Conservation (phyloP, 2,113 vertebrate genomes). For the Raja brachyura region DNA sequence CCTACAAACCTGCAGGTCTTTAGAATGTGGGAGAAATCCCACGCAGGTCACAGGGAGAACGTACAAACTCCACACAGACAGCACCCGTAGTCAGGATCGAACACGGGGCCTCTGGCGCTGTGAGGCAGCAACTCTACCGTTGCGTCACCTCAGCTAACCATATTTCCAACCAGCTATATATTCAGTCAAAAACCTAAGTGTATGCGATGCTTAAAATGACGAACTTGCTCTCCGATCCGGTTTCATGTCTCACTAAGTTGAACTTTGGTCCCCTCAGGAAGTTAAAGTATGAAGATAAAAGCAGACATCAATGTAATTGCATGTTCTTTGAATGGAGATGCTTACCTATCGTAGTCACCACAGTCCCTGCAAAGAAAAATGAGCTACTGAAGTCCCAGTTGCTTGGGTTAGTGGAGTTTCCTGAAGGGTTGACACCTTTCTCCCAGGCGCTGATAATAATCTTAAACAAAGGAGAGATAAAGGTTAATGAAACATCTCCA, state of each 20-base stretch:
- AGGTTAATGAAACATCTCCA: constrained; percentile 17
- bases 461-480: constrained; percentile 50
- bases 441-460: constrained; percentile 83
- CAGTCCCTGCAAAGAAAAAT: constrained; percentile 85
- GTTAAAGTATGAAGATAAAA: background rate
- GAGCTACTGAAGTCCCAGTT: constrained; percentile 93
- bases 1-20: too few relatives aligned
- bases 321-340: background rate
- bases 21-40: too few relatives aligned
- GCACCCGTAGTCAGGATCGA: too few relatives aligned
- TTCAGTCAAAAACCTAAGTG: background rate
- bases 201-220: background rate
- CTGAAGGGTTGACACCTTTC: constrained; percentile 81
- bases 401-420: constrained; percentile 81
- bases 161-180: too few relatives aligned
- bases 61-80: too few relatives aligned
- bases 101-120: too few relatives aligned
- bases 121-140: too few relatives aligned
- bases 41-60: too few relatives aligned
- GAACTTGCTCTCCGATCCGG: background rate
- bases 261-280: background rate
- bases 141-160: too few relatives aligned
- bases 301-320: background rate
- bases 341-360: constrained; percentile 85
- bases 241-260: background rate